phyloP scores from a whole-genome alignment of 2,797 vertebrate genomes.

The Oreochromis mossambicus region DNA sequence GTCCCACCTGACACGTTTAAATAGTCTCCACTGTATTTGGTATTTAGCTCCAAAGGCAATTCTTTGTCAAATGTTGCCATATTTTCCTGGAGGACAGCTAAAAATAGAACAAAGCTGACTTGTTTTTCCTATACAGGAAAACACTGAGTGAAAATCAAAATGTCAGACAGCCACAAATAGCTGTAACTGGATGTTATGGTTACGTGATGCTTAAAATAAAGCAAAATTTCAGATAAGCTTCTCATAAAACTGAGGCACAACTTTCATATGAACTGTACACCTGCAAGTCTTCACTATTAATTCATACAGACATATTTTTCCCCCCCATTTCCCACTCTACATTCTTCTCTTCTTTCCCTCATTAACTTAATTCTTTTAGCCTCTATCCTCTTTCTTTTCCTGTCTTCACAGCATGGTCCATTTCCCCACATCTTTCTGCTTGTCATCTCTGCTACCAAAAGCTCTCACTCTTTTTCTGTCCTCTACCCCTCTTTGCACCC shows the following conservation, averaged over 20 bases:
- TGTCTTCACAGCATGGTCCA: slow-evolving; percentile 2
- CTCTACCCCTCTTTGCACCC: background rate
- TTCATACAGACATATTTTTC: background rate
- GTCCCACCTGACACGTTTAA: background rate
- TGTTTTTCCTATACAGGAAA: background rate
- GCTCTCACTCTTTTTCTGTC: slow-evolving; percentile 5
- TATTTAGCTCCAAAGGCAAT: background rate
- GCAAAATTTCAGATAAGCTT: background rate
- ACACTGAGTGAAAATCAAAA: background rate
- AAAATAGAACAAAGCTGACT: background rate
- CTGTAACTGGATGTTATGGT: background rate
- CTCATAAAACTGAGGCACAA: background rate
- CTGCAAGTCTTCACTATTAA: background rate
- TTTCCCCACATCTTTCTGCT: slow-evolving; percentile 17
- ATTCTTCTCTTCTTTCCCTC: background rate
- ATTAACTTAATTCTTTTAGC: slow-evolving; percentile 8
- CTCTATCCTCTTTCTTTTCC: background rate
- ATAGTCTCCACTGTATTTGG: background rate
- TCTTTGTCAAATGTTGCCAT: background rate
- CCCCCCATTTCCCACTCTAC: background rate
- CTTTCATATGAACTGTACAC: background rate
- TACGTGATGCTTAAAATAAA: background rate
- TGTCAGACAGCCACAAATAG: background rate
- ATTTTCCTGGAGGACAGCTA: background rate
- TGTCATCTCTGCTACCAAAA: slow-evolving; percentile 19